phyloP scores from a whole-genome alignment of 2,797 vertebrate genomes.

The Amniataba percoides region DNA sequence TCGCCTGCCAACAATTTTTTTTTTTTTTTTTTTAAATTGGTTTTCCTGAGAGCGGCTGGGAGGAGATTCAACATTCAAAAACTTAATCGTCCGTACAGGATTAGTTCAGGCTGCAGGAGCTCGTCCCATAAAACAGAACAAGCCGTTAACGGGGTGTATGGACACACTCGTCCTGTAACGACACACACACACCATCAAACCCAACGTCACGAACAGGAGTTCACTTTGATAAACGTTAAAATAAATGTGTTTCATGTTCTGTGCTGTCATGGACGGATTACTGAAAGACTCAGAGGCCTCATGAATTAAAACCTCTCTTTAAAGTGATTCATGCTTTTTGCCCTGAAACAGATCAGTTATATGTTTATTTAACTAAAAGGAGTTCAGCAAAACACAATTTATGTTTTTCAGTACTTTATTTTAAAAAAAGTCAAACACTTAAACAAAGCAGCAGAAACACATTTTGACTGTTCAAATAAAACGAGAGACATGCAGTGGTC shows the following conservation, averaged over 20 bases:
- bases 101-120: slow-evolving; percentile 18
- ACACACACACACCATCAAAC: background rate
- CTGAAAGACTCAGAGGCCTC: too few species aligned
- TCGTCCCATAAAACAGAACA: slow-evolving; percentile 28
- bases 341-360: too few species aligned
- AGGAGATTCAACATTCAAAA: slow-evolving; percentile 12
- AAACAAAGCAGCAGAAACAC: too few species aligned
- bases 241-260: background rate
- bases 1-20: slow-evolving; percentile 24
- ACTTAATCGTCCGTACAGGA: slow-evolving; percentile 41
- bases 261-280: too few species aligned
- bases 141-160: background rate
- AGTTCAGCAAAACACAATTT: too few species aligned
- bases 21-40: slow-evolving; percentile 15
- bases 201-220: background rate
- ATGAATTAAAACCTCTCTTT: too few species aligned
- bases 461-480: too few species aligned
- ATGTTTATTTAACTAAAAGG: too few species aligned
- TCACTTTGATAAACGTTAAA: background rate
- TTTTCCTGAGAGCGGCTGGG: slow-evolving; percentile 30
- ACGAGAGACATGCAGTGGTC: too few species aligned
- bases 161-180: background rate
- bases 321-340: too few species aligned
- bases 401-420: too few species aligned
- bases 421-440: too few species aligned